Conservation (phyloP, 1,140 invertebrate species). For the Brachionus rubens region DNA sequence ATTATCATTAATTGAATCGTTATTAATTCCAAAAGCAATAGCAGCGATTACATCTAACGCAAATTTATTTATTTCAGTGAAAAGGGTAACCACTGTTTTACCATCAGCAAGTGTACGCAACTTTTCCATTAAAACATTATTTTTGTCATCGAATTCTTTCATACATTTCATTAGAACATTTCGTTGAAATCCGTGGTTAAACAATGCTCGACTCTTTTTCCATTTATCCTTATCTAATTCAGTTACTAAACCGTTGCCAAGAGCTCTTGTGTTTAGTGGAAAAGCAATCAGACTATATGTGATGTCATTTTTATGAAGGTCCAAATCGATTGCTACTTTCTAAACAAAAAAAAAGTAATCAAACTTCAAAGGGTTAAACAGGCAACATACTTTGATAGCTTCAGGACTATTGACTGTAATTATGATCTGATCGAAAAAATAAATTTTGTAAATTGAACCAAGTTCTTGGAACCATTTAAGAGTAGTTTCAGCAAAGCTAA, state of each 20-base stretch:
- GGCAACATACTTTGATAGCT: neutral
- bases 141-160: conserved; percentile 18
- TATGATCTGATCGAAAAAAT: conserved; percentile 22
- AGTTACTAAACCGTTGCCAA: conserved; percentile 15
- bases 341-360: neutral
- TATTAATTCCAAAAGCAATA: conserved; percentile 38
- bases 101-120: conserved; percentile 17
- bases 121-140: conserved; percentile 31
- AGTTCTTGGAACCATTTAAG: conserved; percentile 3
- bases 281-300: conserved; percentile 5
- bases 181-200: conserved; percentile 33
- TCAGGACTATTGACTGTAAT: conserved; percentile 15
- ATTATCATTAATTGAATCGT: conserved; percentile 2
- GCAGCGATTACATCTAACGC: conserved; percentile 20
- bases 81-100: neutral
- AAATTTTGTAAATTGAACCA: conserved; percentile 22
- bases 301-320: conserved; percentile 28
- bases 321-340: conserved; percentile 32
- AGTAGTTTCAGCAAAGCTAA: neutral
- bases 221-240: conserved; percentile 21
- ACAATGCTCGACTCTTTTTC: conserved; percentile 26
- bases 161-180: neutral
- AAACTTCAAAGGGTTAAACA: neutral
- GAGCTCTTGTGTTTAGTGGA: conserved; percentile 11
- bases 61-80: conserved; percentile 16